Evolutionary conservation across 2,888 invertebrate species (phyloP), one percentile per base, ranked within the genome.

Genomic region (Ypsolopha sequella): DNA sequence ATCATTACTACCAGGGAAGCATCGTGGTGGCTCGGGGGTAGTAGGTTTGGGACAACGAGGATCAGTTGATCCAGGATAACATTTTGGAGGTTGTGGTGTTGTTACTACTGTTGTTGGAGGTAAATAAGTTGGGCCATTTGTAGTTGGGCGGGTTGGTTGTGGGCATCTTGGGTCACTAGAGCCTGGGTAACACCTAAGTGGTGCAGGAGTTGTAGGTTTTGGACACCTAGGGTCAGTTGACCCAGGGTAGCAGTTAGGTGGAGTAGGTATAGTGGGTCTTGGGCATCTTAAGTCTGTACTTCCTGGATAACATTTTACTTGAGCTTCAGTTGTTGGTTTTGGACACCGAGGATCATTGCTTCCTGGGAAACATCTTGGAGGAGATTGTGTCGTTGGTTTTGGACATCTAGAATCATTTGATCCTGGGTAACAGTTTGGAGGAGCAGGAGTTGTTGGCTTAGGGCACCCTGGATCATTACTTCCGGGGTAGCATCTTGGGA

Each of bases 401-500:
- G 57, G 53, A n/a, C 55, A 56, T 8, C 55, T 61, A 55, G 24
- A 38, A n/a, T 54, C 56, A 24, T 46, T 50, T 2, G 62, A 59
- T 24, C 66, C 69, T 24, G 65, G 64, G 48, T 58, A 62, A 52
- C 66, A 66, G 0, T 35, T 53, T 35, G 50, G 55, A 43, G 33
- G 55, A 50, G 51, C 53, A 7, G 59, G 50, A 1, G 62, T 50
- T 1, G 65, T 58, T 34, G 64, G 60, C 56, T 56, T 54, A 4
- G 69, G 69, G 55, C 76, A 76, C 13, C 70, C 56, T 0, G 77
- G 73, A 59, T 80, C 73, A 0, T 36, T 61, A 0, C 71, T 65
- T 1, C 76, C 74, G 1, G 76, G 73, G 52, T 65, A 73, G 48
- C 74, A 75, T 4, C 56, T 58, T 8, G 57, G 54, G 47, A 57